phyloP scores from a whole-genome alignment of 2,113 vertebrate genomes.

The Pteruthius melanotis region DNA sequence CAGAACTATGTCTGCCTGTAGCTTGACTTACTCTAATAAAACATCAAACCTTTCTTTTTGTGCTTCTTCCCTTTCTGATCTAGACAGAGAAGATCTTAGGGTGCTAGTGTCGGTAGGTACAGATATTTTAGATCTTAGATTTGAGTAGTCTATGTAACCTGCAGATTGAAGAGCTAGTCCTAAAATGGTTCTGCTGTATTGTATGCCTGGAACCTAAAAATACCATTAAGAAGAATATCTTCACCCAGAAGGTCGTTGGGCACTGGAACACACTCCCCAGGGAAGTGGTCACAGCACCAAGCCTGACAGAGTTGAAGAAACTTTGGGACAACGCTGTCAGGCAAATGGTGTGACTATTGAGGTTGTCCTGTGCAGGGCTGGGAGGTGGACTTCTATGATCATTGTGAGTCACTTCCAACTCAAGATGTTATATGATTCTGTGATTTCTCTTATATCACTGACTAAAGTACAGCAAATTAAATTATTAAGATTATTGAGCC shows the following conservation, averaged over 20 bases:
- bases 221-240: not conserved
- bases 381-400: accelerated
- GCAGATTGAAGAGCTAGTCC: not conserved
- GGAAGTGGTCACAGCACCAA: not conserved
- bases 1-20: not conserved
- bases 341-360: not conserved
- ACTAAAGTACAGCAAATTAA: not conserved
- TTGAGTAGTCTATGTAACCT: not conserved
- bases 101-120: not conserved
- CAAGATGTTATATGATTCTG: not conserved
- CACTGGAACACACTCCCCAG: not conserved
- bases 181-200: not conserved
- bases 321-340: too few relatives aligned
- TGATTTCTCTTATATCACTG: not conserved
- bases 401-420: not conserved
- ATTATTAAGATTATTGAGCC: not conserved
- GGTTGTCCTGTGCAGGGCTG: not conserved
- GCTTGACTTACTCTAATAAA: not conserved
- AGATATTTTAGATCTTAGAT: not conserved
- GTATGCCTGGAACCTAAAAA: not conserved
- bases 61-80: not conserved
- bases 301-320: not conserved
- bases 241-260: not conserved
- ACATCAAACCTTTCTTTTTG: not conserved
- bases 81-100: not conserved